Evolutionary conservation across 2,113 vertebrate species (phyloP).

Genomic region (Cebidichthys violaceus): DNA sequence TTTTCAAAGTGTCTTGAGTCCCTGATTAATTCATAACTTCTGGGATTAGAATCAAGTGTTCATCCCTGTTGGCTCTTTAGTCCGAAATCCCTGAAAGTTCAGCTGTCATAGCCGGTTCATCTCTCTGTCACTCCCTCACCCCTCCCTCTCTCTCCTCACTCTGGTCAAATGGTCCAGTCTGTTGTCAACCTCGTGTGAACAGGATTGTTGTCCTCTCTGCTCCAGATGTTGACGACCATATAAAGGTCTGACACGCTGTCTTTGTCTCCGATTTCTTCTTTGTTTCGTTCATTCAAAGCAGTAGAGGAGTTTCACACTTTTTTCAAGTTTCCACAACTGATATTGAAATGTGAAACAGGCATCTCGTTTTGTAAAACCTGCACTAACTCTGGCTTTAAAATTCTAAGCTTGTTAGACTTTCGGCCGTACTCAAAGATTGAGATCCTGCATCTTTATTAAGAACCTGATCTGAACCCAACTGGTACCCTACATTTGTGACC

Average conservation of each 20-base stretch:
- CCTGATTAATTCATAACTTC: not conserved
- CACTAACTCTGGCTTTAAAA: too few relatives aligned
- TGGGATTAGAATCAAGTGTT: not conserved
- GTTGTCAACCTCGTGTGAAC: constrained; percentile 58
- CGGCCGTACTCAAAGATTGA: not conserved
- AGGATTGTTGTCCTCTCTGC: constrained; percentile 65
- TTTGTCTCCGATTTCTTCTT: constrained; percentile 7
- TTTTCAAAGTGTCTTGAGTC: not conserved
- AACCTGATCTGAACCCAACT: too few relatives aligned
- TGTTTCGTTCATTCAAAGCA: not conserved
- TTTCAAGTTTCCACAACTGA: not conserved
- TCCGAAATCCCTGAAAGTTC: constrained; percentile 24
- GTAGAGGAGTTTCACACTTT: not conserved
- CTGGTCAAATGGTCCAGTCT: constrained; percentile 59
- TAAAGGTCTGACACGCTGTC: constrained; percentile 44
- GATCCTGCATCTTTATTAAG: not conserved
- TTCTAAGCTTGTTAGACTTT: not conserved
- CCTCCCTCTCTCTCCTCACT: constrained; percentile 9
- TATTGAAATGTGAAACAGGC: not conserved
- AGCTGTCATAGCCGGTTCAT: constrained; percentile 30
- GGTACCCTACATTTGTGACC: too few relatives aligned
- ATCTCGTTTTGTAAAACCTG: too few relatives aligned
- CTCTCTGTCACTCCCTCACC: constrained; percentile 17
- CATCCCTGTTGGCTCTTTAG: constrained; percentile 5
- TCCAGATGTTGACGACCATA: constrained; percentile 76